phyloP scores from a whole-genome alignment of 2,797 vertebrate species.

The Catostomus latipinnis region DNA sequence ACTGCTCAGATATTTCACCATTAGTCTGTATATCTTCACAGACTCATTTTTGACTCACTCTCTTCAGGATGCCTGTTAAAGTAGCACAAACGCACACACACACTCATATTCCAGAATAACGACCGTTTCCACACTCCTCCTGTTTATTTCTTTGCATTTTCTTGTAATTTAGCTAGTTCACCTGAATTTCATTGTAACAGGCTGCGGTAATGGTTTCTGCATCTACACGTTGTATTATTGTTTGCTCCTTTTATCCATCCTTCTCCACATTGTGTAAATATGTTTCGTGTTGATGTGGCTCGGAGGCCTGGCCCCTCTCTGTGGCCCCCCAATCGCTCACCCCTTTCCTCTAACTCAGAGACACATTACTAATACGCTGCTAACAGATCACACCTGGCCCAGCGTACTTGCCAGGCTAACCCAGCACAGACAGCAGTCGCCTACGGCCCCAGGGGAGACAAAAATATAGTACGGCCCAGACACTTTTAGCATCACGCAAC shows the following conservation, averaged over 20 bases:
- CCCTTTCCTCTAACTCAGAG: constrained; percentile 16
- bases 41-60: neutral
- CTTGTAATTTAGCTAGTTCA: constrained; percentile 21
- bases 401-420: constrained; percentile 29
- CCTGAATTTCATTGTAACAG: constrained; percentile 2
- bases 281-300: constrained; percentile 57
- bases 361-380: constrained; percentile 34
- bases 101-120: constrained; percentile 9
- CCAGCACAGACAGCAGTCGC: constrained; percentile 9
- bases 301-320: constrained; percentile 3
- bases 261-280: constrained; percentile 25
- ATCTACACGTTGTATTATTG: neutral
- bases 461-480: no score
- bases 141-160: constrained; percentile 17
- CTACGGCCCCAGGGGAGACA: constrained; percentile 8
- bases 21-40: neutral
- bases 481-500: constrained; percentile 41
- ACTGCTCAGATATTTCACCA: neutral
- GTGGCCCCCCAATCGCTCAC: constrained; percentile 10
- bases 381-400: constrained; percentile 48
- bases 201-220: neutral
- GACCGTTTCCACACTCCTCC: neutral
- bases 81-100: neutral
- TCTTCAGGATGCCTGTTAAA: neutral
- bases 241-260: constrained; percentile 12